phyloP scores from a whole-genome alignment of 2,797 vertebrate species.

The Anguilla pacifica region DNA sequence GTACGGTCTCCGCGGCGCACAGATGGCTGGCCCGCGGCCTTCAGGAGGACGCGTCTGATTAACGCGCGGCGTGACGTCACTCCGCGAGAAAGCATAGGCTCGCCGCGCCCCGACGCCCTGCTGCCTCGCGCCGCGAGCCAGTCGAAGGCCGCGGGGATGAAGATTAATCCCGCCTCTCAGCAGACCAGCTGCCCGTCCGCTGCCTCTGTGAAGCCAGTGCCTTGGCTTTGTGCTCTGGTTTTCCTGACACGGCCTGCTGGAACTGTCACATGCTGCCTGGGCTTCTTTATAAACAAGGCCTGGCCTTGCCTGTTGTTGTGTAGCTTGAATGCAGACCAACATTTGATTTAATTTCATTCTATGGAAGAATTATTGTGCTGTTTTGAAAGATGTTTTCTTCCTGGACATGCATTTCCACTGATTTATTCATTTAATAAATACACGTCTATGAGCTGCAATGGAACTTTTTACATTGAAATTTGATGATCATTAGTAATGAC shows the following conservation, averaged over 20 bases:
- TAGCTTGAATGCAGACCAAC: neutral
- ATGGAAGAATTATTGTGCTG: neutral
- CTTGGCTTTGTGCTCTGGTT: neutral
- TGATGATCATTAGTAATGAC: neutral
- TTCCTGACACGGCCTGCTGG: neutral
- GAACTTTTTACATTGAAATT: neutral
- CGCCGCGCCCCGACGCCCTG: neutral
- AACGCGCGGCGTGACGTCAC: neutral
- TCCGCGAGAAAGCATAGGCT: neutral
- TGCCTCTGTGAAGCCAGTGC: neutral
- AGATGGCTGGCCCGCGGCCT: conserved; percentile 12
- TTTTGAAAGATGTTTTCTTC: neutral
- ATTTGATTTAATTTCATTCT: neutral
- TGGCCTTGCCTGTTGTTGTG: neutral
- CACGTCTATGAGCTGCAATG: neutral
- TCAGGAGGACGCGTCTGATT: conserved; percentile 6
- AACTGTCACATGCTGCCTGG: neutral
- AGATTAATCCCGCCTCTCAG: conserved; percentile 4
- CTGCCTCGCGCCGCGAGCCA: neutral
- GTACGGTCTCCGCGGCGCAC: neutral
- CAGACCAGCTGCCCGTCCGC: neutral
- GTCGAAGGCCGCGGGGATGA: neutral
- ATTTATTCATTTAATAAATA: neutral
- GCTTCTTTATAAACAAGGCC: neutral
- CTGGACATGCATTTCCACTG: neutral